phyloP scores from a whole-genome alignment of 2,797 vertebrate genomes.

The Thaleichthys pacificus region DNA sequence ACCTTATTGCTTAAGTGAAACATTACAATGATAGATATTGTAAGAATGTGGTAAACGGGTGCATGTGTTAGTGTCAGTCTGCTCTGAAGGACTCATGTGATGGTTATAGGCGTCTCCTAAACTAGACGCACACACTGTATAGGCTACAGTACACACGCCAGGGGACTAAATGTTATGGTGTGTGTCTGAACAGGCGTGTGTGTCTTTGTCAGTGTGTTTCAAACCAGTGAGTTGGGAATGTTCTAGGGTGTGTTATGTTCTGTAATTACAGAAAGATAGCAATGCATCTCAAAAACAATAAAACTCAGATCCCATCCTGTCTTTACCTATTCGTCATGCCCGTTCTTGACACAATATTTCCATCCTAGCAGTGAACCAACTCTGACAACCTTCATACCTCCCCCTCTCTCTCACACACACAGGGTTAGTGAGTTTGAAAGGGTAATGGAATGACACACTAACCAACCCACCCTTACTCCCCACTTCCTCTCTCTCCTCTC shows the following conservation, averaged over 20 bases:
- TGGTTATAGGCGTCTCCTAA: background rate
- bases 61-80: background rate
- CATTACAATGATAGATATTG: too few species aligned
- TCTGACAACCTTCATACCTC: background rate
- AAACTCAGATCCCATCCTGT: background rate
- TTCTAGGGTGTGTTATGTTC: background rate
- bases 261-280: background rate
- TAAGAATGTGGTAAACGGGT: too few species aligned
- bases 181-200: slow-evolving; percentile 1
- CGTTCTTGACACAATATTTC: background rate
- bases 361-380: background rate
- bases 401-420: background rate
- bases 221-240: background rate
- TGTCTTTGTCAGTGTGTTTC: slow-evolving; percentile 7
- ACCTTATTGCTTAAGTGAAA: too few species aligned
- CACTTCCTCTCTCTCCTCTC: slow-evolving; percentile 9
- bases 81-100: background rate
- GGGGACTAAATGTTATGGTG: background rate
- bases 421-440: background rate
- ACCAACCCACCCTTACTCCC: slow-evolving; percentile 5
- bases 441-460: background rate
- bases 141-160: background rate
- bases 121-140: background rate
- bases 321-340: background rate
- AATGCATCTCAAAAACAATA: background rate